phyloP scores from a whole-genome alignment of 1,140 invertebrate species.

The Heliconius eleuchia region DNA sequence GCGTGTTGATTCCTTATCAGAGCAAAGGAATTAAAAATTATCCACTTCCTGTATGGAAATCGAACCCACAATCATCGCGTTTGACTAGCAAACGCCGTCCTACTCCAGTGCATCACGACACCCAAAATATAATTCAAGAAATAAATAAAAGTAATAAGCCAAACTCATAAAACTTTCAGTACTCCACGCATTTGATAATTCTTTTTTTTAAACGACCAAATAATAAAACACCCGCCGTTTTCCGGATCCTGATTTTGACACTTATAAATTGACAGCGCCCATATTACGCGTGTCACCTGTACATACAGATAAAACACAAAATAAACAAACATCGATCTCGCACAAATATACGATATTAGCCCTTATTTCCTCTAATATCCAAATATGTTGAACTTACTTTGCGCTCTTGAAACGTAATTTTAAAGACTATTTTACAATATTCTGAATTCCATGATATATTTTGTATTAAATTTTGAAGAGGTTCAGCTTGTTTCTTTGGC shows the following conservation, averaged over 20 bases:
- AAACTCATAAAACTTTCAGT: not conserved
- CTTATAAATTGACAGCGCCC: constrained; percentile 58
- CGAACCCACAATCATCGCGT: not conserved
- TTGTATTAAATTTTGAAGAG: constrained; percentile 41
- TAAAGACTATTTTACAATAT: constrained; percentile 5
- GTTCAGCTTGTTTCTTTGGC: constrained; percentile 19
- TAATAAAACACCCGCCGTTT: constrained; percentile 16
- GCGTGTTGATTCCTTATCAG: too few species aligned
- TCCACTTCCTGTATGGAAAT: not conserved
- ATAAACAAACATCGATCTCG: constrained; percentile 18
- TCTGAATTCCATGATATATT: constrained; percentile 19
- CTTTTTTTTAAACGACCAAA: constrained; percentile 22
- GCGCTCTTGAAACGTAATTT: not conserved
- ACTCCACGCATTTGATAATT: not conserved
- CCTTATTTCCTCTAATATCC: constrained; percentile 21
- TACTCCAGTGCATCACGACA: not conserved
- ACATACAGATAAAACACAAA: constrained; percentile 41
- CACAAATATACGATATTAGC: constrained; percentile 27
- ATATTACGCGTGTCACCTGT: constrained; percentile 53
- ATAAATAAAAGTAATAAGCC: not conserved
- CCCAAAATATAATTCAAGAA: not conserved
- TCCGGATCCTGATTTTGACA: constrained; percentile 50
- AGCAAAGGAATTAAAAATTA: not conserved
- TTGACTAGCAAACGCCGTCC: not conserved
- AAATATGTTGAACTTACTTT: not conserved